Conservation (phyloP, 2,113 vertebrate species). For the Beaufortia kweichowensis region DNA sequence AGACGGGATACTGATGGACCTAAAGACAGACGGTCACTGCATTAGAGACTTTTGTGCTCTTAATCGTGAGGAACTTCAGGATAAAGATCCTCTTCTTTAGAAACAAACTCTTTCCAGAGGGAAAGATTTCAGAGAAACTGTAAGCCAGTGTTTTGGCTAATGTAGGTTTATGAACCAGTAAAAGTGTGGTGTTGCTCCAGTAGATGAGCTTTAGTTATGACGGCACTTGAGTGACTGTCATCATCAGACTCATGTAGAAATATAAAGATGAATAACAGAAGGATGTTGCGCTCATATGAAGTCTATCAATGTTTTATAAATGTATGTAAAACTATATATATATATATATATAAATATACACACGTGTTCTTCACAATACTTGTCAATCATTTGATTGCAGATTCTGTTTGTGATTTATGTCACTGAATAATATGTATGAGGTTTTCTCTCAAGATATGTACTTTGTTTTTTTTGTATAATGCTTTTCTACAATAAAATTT, state of each 20-base stretch:
- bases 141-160: slow-evolving; percentile 80
- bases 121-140: slow-evolving; percentile 66
- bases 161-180: slow-evolving; percentile 78
- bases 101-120: slow-evolving; percentile 71
- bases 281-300: neutral
- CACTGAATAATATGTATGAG: slow-evolving; percentile 52
- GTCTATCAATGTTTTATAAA: neutral
- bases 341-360: too few species aligned
- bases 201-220: slow-evolving; percentile 1
- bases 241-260: neutral
- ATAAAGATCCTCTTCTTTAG: slow-evolving; percentile 49
- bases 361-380: neutral
- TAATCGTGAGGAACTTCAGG: slow-evolving; percentile 38
- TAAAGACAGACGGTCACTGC: neutral
- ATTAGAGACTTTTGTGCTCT: slow-evolving; percentile 26
- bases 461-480: slow-evolving; percentile 49
- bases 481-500: slow-evolving; percentile 58
- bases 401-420: slow-evolving; percentile 49
- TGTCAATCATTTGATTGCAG: neutral
- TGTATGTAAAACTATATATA: slow-evolving; percentile 12
- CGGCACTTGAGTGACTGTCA: slow-evolving; percentile 35
- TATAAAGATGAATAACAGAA: neutral
- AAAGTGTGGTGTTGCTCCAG: slow-evolving; percentile 49
- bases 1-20: slow-evolving; percentile 72
- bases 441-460: slow-evolving; percentile 49